Evolutionary conservation across 2,797 vertebrate genomes (phyloP), one percentile per base, ranked within the genome.

Genomic region (Bryconaethiops microstoma): DNA sequence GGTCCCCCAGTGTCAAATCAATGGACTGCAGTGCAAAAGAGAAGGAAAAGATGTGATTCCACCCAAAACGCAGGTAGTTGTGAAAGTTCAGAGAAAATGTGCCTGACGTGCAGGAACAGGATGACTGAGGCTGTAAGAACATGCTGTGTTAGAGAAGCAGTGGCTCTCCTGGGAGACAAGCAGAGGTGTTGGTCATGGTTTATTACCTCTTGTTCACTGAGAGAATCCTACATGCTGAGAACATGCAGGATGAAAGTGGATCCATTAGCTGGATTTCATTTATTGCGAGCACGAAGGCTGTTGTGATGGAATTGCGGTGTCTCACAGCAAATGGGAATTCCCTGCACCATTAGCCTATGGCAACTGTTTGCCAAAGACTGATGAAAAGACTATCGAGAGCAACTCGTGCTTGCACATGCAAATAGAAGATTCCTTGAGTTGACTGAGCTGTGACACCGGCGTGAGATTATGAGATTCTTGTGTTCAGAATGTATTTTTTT

Each of bases 331-430:
- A 88, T 87, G 80, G 77, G 21, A 82, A 79, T 87, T 84, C 79
- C 87, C 76, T 74, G 84, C 88, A 80, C 85, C 86, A 89, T 91
- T 89, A 88, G 84, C 57, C 87, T 81, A 86, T 84, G 85, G 83
- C 79, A 90, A 81, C 86, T 85, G 83, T 90, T 88, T 89, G 81
- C 87, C 83, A 29, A 60, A 89, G 85, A 90, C 87, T 77, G 86
- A 91, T 87, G 74, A 82, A 85, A 76, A 79, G 39, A 68, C 62
- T 77, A 77, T 52, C 42, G 19, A 80, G 67, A 60, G 69, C 62
- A 74, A 42, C 65, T 67, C 57, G 62, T 1, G 25, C 25, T 45
- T 72, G 57, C 71, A 45, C 62, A 88, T 7, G 63, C 39, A 55
- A 80, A 77, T 67, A 76, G 57, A 70, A 19, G 21, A 29, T 2